A percentile compares a stretch with the other conserved stretches of the same genome.
phyloP scores from a whole-genome alignment of 1,140 invertebrate genomes.

The Rhyacophila brunnea region DNA sequence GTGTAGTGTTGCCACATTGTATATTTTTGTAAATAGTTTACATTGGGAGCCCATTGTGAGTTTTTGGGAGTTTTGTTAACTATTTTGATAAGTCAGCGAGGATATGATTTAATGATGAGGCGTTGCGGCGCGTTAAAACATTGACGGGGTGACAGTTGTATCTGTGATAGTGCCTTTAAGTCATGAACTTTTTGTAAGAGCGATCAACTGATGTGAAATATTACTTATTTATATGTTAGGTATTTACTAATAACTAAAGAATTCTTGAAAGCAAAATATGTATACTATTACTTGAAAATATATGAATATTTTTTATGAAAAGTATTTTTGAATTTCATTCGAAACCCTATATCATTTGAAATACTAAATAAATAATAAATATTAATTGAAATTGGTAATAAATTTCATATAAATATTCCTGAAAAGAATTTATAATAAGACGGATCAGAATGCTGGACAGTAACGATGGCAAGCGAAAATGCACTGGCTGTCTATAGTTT shows the following conservation, averaged over 20 bases:
- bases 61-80: neutral
- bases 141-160: slow-evolving; percentile 16
- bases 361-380: too few relatives aligned
- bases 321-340: too few relatives aligned
- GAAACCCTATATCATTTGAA: too few relatives aligned
- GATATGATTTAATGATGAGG: too few relatives aligned
- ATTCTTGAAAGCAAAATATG: slow-evolving; percentile 6
- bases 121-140: too few relatives aligned
- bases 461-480: too few relatives aligned
- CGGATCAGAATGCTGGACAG: too few relatives aligned
- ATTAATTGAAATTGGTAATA: too few relatives aligned
- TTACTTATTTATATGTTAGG: slow-evolving; percentile 6
- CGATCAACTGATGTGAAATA: slow-evolving; percentile 15
- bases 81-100: neutral
- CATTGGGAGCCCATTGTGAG: neutral
- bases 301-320: slow-evolving; percentile 23
- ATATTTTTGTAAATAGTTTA: neutral
- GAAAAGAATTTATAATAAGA: too few relatives aligned
- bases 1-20: neutral
- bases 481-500: too few relatives aligned
- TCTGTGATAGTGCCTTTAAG: slow-evolving; percentile 36
- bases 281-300: slow-evolving; percentile 23
- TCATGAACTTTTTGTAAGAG: slow-evolving; percentile 13
- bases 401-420: too few relatives aligned
- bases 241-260: slow-evolving; percentile 13